Evolutionary conservation across 2,888 invertebrate genomes (phyloP).

Genomic region (Theretra japonica): DNA sequence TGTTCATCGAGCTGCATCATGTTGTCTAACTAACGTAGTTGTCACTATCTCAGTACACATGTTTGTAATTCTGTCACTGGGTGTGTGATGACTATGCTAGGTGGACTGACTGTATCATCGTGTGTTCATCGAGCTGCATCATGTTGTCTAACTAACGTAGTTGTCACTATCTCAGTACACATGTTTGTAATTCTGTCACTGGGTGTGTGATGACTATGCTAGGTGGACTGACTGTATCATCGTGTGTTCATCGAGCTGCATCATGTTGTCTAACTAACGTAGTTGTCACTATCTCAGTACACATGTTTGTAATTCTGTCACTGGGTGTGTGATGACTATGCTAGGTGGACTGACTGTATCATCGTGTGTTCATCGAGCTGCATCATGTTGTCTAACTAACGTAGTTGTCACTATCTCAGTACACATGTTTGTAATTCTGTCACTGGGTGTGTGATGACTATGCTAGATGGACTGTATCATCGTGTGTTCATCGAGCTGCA

Average conservation of each 20-base stretch:
- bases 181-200: slow-evolving; percentile 14
- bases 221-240: neutral
- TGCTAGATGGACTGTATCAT: neutral
- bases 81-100: slow-evolving; percentile 17
- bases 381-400: slow-evolving; percentile 1
- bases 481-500: neutral
- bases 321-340: slow-evolving; percentile 6
- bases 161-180: slow-evolving; percentile 1
- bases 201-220: slow-evolving; percentile 21
- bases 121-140: neutral
- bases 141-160: neutral
- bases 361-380: neutral
- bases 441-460: slow-evolving; percentile 22
- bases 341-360: neutral
- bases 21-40: neutral
- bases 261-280: neutral
- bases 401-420: neutral
- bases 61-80: slow-evolving; percentile 18
- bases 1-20: neutral
- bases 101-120: neutral
- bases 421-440: neutral
- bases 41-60: slow-evolving; percentile 3
- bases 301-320: slow-evolving; percentile 5
- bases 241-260: neutral
- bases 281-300: neutral